Evolutionary conservation across 2,113 vertebrate genomes (phyloP).

Genomic region (Myxocyprinus asiaticus): DNA sequence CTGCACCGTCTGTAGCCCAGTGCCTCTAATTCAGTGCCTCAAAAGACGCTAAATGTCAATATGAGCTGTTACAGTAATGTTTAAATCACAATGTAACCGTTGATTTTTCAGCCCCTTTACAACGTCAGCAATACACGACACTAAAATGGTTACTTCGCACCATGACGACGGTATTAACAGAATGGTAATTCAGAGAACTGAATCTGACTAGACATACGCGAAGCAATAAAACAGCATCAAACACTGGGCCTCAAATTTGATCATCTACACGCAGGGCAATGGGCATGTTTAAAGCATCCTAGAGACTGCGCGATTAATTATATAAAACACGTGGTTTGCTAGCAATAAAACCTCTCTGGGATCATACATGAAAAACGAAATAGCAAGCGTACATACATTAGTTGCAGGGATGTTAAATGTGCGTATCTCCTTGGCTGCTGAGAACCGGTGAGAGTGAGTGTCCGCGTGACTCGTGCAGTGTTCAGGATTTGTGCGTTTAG

Average conservation of each 20-base stretch:
- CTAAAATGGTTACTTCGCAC: neutral
- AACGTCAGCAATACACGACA: neutral
- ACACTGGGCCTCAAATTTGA: neutral
- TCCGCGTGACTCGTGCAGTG: neutral
- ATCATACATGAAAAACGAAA: neutral
- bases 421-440: constrained; percentile 15
- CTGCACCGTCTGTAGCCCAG: neutral
- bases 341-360: neutral
- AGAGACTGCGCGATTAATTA: neutral
- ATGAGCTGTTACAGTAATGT: neutral
- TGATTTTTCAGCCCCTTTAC: neutral
- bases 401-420: constrained; percentile 27
- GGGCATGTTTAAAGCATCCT: neutral
- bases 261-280: neutral
- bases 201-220: neutral
- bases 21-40: neutral
- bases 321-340: neutral
- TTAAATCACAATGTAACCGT: neutral
- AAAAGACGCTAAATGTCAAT: neutral
- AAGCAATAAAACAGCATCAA: constrained; percentile 2
- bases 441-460: neutral
- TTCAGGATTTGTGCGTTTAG: constrained; percentile 12
- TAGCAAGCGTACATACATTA: constrained; percentile 52
- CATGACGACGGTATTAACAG: neutral
- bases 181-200: neutral